Base-by-base conservation (phyloP, 2,888 invertebrate genomes). In the Hydropsyche betteni region DNA sequence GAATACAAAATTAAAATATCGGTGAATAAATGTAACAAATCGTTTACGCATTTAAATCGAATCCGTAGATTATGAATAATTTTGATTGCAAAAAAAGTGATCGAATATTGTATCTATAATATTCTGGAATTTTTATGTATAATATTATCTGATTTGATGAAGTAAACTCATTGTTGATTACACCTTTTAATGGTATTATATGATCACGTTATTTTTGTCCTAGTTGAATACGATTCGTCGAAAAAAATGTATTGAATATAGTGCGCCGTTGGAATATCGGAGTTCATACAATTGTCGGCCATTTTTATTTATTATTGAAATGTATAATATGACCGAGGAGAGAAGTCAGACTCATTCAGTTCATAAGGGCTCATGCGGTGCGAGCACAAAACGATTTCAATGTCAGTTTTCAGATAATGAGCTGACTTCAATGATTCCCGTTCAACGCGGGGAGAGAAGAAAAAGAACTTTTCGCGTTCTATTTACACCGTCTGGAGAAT, bases 371-470 rank as follows among this genome's bases (percentile, higher is more conserved):
- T 75, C 78, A 76, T 75, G 78, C 70, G 52, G 78, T 61, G 78
- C 58, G 69, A 38, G 50, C 68, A 75, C 78, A 75, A 78, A 78
- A 75, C 75, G 76, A 78, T 76, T 76, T 75, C 77, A 77, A 77
- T 76, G 77, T 76, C 69, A 74, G 74, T 69, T 72, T 76, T 75
- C 74, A 77, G 78, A 79, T 79, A 79, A 79, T 79, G 78, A 79
- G 75, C 74, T 75, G 68, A 74, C 55, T 68, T 74, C 68, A 69
- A 69, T 16, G 53, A 74, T 53, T 74, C 53, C n/a, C 53, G 34
- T 51, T 33, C 12, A 36, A 33, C 7, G 16, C 12, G 12, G n/a
- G 36, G n/a, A 64, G 3, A 3, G 34, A 64, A 36, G 34, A 64
- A 36, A 36, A 36, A 64, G 12, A 24, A 8, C 33, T 16, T 61